phyloP scores from a whole-genome alignment of 1,140 invertebrate genomes.

The Bradynema listronoti region DNA sequence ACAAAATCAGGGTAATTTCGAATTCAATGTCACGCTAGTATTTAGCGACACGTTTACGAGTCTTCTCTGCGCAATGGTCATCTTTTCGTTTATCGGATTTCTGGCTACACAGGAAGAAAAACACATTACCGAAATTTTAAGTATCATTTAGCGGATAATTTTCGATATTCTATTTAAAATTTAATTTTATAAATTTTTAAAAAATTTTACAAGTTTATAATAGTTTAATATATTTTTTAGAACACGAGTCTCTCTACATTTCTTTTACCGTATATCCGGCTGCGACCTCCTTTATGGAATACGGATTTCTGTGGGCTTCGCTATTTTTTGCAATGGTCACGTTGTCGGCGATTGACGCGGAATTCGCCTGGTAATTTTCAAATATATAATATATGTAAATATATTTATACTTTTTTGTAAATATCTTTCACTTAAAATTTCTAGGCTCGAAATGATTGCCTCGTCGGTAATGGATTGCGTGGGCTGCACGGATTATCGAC shows the following conservation, averaged over 20 bases:
- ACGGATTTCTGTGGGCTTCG: slow-evolving; percentile 47
- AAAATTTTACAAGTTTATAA: neutral
- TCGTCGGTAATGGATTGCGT: slow-evolving; percentile 53
- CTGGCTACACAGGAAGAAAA: slow-evolving; percentile 43
- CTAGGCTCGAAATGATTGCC: slow-evolving; percentile 54
- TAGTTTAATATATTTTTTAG: slow-evolving; percentile 25
- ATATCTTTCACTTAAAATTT: slow-evolving; percentile 6
- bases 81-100: slow-evolving; percentile 53
- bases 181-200: neutral
- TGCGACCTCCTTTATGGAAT: slow-evolving; percentile 51
- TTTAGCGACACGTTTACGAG: slow-evolving; percentile 50
- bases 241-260: slow-evolving; percentile 48
- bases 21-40: no score
- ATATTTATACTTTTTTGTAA: neutral
- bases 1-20: no score
- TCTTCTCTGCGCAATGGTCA: slow-evolving; percentile 53
- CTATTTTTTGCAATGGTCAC: slow-evolving; percentile 53
- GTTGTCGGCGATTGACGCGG: slow-evolving; percentile 48
- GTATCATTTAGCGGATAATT: slow-evolving; percentile 17
- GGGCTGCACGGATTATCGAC: slow-evolving; percentile 39
- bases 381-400: neutral
- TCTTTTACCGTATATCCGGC: slow-evolving; percentile 53
- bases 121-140: slow-evolving; percentile 44
- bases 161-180: neutral
- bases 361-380: slow-evolving; percentile 50